phyloP scores from a whole-genome alignment of 2,113 vertebrate species.

The Ciconia boyciana region DNA sequence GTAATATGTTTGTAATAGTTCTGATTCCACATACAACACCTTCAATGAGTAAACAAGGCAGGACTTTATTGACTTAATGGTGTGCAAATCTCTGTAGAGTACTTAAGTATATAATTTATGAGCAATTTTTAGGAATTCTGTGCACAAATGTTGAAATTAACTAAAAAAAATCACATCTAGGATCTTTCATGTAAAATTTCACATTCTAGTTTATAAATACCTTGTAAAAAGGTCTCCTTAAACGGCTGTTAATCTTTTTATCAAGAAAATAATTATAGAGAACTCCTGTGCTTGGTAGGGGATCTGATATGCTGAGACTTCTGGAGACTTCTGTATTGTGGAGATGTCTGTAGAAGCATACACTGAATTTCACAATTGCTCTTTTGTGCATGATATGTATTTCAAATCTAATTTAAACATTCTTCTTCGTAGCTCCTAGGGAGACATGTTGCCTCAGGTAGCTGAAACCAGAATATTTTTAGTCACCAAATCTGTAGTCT shows the following conservation, averaged over 20 bases:
- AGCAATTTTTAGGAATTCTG: not conserved
- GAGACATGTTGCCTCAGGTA: not conserved
- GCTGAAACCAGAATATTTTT: not conserved
- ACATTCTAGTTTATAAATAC: not conserved
- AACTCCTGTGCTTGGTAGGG: not conserved
- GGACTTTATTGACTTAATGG: not conserved
- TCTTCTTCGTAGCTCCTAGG: not conserved
- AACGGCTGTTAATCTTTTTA: not conserved
- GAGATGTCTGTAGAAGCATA: not conserved
- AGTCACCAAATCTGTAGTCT: not conserved
- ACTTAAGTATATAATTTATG: not conserved
- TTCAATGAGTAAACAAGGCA: not conserved
- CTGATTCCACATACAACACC: not conserved
- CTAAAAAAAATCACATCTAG: not conserved
- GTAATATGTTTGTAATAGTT: not conserved
- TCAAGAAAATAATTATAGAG: not conserved
- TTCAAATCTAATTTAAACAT: not conserved
- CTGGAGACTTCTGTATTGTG: not conserved
- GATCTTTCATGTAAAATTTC: not conserved
- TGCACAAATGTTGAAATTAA: not conserved
- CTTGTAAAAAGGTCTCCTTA: not conserved
- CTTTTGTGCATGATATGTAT: not conserved
- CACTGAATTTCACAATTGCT: not conserved
- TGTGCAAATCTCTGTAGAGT: not conserved
- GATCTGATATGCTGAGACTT: not conserved